phyloP scores from a whole-genome alignment of 2,797 vertebrate genomes.

The Sebastiscus albofasciatus region DNA sequence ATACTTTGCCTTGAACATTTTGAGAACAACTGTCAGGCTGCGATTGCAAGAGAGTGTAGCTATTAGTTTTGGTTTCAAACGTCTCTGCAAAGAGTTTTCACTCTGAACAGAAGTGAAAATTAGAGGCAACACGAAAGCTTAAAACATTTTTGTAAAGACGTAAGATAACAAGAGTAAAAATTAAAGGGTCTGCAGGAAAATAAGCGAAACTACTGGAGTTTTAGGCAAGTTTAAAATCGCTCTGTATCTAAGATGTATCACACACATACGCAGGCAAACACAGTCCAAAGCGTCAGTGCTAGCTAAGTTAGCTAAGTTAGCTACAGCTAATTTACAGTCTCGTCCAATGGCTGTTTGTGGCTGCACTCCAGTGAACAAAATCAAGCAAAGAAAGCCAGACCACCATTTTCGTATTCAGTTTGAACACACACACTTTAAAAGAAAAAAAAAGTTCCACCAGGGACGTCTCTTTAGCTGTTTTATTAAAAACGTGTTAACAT shows the following conservation, averaged over 20 bases:
- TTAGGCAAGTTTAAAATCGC: not conserved
- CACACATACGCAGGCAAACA: not conserved
- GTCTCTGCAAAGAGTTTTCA: not conserved
- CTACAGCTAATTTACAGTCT: not conserved
- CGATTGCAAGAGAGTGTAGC: not conserved
- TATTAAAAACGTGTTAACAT: not conserved
- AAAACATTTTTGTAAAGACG: not conserved
- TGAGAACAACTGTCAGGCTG: not conserved
- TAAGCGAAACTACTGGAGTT: not conserved
- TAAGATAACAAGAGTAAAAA: not conserved
- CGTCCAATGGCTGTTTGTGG: not conserved
- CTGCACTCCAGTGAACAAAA: not conserved
- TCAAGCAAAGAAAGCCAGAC: not conserved
- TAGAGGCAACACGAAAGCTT: not conserved
- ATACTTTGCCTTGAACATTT: not conserved
- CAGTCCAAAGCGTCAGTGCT: not conserved
- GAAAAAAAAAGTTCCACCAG: not conserved
- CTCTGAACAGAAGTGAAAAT: not conserved
- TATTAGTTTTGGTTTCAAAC: constrained; percentile 3
- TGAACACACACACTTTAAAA: not conserved
- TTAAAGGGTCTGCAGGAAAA: not conserved
- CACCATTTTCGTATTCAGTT: not conserved
- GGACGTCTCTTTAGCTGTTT: not conserved
- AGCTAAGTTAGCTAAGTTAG: not conserved
- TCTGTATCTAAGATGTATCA: not conserved